Conservation (phyloP, 2,797 vertebrate species). For the Kryptolebias ocellatus region DNA sequence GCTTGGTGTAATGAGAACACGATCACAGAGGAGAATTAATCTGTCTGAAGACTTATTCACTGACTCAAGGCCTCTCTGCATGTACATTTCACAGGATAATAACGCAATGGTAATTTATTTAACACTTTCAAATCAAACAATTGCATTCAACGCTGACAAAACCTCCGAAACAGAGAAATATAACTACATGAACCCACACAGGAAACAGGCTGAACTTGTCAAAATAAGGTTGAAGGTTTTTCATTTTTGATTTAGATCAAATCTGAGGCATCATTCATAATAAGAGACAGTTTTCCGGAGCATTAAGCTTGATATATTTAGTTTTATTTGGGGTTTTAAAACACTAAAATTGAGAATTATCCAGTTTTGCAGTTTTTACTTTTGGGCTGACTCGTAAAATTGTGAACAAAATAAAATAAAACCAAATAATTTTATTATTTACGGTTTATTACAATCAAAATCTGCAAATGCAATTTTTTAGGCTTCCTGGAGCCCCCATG, state of each 20-base stretch:
- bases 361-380: too few species aligned
- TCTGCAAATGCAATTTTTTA: too few species aligned
- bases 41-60: conserved; percentile 62
- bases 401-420: too few species aligned
- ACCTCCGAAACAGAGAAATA: not conserved
- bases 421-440: too few species aligned
- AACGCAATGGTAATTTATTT: conserved; percentile 27
- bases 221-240: not conserved
- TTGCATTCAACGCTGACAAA: not conserved
- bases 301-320: too few species aligned
- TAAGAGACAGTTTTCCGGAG: too few species aligned
- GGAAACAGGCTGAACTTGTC: not conserved
- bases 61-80: conserved; percentile 58
- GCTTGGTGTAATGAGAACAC: conserved; percentile 70
- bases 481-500: too few species aligned
- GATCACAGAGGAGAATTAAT: conserved; percentile 73
- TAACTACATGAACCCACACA: not conserved
- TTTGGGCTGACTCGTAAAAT: too few species aligned
- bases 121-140: not conserved
- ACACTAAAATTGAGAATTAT: too few species aligned
- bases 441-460: too few species aligned
- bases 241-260: not conserved
- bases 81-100: conserved; percentile 34
- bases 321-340: too few species aligned
- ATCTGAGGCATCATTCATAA: not conserved